These are phyloP conservation scores for Austrolebias charrua DNA, from an alignment of 2,797 vertebrate species.

Conservation along the genomic window DNA sequence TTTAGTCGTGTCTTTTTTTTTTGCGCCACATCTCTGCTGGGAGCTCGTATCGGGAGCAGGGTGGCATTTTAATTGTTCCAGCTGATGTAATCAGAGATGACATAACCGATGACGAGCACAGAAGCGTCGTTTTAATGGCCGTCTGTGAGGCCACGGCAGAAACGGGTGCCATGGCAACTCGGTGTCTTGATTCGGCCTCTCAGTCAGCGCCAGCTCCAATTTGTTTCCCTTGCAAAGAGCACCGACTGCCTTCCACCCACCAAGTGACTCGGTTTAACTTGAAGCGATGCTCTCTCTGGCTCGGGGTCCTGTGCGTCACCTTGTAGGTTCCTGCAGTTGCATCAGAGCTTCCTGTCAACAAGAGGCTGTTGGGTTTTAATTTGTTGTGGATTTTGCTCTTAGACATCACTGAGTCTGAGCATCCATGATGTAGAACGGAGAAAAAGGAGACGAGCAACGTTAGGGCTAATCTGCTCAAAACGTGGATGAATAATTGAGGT, in stretches of 20 bases:
- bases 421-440: background rate
- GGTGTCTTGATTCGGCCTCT: constrained; percentile 31
- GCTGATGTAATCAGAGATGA: constrained; percentile 49
- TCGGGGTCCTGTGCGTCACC: constrained; percentile 46
- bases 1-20: constrained; percentile 2
- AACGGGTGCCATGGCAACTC: constrained; percentile 68
- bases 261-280: constrained; percentile 37
- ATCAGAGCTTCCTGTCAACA: constrained; percentile 23
- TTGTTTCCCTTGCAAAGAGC: constrained; percentile 38
- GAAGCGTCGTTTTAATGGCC: constrained; percentile 25
- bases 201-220: constrained; percentile 14
- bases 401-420: constrained; percentile 2
- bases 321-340: constrained; percentile 26
- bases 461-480: constrained; percentile 8
- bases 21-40: constrained; percentile 10
- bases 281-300: constrained; percentile 8
- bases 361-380: background rate
- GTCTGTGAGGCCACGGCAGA: constrained; percentile 42
- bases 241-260: constrained; percentile 36
- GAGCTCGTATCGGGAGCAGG: constrained; percentile 21
- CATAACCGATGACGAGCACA: constrained; percentile 37
- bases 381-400: constrained; percentile 10
- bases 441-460: background rate
- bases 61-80: constrained; percentile 31
- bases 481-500: constrained; percentile 35